These are phyloP conservation scores for Liparis tanakae DNA, from an alignment of 2,797 vertebrate genomes.

Conservation along the genomic window DNA sequence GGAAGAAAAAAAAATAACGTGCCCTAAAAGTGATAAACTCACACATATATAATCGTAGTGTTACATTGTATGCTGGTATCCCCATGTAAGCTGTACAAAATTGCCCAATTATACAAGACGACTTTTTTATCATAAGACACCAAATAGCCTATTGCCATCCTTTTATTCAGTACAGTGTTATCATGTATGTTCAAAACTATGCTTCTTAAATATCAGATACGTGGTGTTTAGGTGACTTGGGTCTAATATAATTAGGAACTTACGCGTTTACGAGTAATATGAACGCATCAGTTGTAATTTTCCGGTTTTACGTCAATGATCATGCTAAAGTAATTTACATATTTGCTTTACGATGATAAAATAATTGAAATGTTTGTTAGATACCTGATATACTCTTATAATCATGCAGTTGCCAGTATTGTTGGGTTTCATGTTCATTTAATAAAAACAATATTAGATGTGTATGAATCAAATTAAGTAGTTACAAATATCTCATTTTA, in stretches of 20 bases:
- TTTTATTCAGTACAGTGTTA: rapidly evolving
- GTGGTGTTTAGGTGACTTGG: neutral
- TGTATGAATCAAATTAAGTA: neutral
- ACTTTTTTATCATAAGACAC: neutral
- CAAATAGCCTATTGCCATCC: rapidly evolving
- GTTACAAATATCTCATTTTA: neutral
- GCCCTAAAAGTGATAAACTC: rapidly evolving
- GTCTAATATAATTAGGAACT: rapidly evolving
- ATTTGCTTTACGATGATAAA: neutral
- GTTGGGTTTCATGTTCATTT: neutral
- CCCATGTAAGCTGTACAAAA: neutral
- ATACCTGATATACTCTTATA: neutral
- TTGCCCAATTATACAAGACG: rapidly evolving
- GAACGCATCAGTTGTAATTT: constrained; percentile 52
- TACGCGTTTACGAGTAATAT: constrained; percentile 1
- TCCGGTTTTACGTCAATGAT: constrained; percentile 52
- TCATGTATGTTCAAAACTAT: rapidly evolving
- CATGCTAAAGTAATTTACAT: constrained; percentile 3
- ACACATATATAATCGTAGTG: neutral
- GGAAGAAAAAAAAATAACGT: rapidly evolving
- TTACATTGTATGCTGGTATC: neutral
- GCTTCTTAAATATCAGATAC: neutral
- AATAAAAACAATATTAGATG: constrained; percentile 1
- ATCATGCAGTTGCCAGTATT: neutral
- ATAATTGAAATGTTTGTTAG: neutral